Percentiles rank a stretch among this genome's conserved stretches.
phyloP scores from a whole-genome alignment of 35 echinoderm and acorn worm genomes.

The Holothuria glaberrima region DNA sequence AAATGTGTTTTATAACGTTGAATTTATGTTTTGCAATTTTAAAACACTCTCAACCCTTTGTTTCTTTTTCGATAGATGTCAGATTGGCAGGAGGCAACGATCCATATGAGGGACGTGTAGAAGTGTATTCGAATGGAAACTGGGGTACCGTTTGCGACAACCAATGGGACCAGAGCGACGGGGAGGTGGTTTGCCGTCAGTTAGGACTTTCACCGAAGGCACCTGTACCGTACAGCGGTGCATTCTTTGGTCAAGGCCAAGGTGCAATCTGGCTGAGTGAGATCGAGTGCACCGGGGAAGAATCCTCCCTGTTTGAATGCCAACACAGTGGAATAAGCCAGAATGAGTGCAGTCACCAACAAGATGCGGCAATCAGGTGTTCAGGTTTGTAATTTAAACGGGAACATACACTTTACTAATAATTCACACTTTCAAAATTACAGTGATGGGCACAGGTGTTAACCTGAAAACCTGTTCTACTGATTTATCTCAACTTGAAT shows the following conservation, averaged over 20 bases:
- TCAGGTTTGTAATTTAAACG: too few relatives aligned
- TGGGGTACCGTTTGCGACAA: conserved; percentile 63
- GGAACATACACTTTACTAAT: too few relatives aligned
- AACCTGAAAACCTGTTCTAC: too few relatives aligned
- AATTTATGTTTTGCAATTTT: too few relatives aligned
- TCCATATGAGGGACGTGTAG: conserved; percentile 38
- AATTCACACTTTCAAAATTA: too few relatives aligned
- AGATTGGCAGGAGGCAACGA: not conserved
- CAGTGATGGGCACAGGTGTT: too few relatives aligned
- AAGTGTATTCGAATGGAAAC: conserved; percentile 32
- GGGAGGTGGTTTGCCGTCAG: conserved; percentile 32
- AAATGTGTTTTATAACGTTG: too few relatives aligned
- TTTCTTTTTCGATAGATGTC: not conserved
- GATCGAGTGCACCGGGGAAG: not conserved
- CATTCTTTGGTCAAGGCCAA: not conserved
- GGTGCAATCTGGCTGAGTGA: conserved; percentile 1
- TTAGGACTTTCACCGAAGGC: not conserved
- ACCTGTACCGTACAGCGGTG: not conserved
- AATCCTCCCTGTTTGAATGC: not conserved
- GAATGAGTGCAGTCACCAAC: not conserved
- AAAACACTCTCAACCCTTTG: too few relatives aligned
- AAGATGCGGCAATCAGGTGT: not conserved
- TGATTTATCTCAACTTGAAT: too few relatives aligned
- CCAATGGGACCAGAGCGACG: conserved; percentile 46
- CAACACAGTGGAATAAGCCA: not conserved